Percentiles rank a stretch among this genome's conserved stretches.
These are phyloP conservation scores for Phenacoccus solenopsis DNA, from an alignment of 1,140 invertebrate species.

Conservation along the genomic window DNA sequence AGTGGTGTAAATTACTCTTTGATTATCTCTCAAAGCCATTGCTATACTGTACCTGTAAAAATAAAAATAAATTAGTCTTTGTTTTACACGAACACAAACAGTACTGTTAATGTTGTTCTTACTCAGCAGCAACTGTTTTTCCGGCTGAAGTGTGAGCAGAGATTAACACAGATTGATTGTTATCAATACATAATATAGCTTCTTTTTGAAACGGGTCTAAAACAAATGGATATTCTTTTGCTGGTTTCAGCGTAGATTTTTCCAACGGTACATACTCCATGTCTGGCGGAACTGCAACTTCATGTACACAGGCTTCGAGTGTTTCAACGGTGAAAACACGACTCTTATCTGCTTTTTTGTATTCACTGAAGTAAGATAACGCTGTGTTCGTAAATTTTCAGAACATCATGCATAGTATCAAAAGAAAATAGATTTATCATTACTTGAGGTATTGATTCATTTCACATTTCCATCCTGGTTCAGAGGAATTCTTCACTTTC, in stretches of 20 bases:
- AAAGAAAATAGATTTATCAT: not conserved
- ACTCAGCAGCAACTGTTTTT: slow-evolving; percentile 98
- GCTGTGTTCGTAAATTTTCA: not conserved
- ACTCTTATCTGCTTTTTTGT: not conserved
- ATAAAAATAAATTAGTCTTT: slow-evolving; percentile 19
- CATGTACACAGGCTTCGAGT: slow-evolving; percentile 79
- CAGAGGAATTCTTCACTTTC: not conserved
- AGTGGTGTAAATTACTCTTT: slow-evolving; percentile 97
- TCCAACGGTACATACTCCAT: slow-evolving; percentile 65
- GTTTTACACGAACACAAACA: not conserved
- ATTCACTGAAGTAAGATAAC: not conserved
- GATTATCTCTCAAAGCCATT: slow-evolving; percentile 52
- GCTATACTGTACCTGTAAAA: slow-evolving; percentile 55
- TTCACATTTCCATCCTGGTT: not conserved
- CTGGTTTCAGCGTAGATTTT: slow-evolving; percentile 43
- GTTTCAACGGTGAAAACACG: slow-evolving; percentile 72
- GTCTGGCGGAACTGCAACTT: slow-evolving; percentile 79
- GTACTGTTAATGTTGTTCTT: slow-evolving; percentile 38
- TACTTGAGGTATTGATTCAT: not conserved
- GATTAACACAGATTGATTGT: slow-evolving; percentile 93
- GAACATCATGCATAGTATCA: too few relatives aligned
- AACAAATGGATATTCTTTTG: slow-evolving; percentile 88
- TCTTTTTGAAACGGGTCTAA: slow-evolving; percentile 98
- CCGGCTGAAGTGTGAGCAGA: slow-evolving; percentile 99
- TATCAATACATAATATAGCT: slow-evolving; percentile 94